Base-by-base conservation (phyloP, 2,888 invertebrate species). In the Protodeltote pygarga region DNA sequence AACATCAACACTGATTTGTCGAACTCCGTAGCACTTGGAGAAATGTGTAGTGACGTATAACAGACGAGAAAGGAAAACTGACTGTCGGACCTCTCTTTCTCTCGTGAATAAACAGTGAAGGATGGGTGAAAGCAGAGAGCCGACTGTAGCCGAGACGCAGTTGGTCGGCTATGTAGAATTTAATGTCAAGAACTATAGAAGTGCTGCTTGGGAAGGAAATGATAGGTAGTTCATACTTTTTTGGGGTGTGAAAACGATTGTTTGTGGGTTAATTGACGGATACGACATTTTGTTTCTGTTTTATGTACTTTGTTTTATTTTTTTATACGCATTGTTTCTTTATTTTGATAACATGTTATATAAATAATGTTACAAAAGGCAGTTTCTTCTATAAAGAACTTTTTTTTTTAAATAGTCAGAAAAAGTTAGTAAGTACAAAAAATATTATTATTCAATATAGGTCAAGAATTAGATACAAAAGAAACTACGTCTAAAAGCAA, bases 41-140 rank as follows among this genome's bases (percentile, higher is more conserved):
- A 91, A 92, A 91, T 89, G 88, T 83, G 79, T 78, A 76, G 75
- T 83, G 88, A 87, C 86, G 89, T 85, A 81, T 66, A 72, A 74
- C 77, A 65, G 52, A 40, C 75, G 85, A 87, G 91, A 91, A 90
- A 90, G 87, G 88, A 89, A 89, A 89, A 87, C 87, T 78, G 75
- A 50, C 68, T 50, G 41, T 68, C 58, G 50, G 51, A 55, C 68
- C 49, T 88, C 90, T 83, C 87, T 75, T 51, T 90, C 82, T 52
- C 75, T 69, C 80, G 8, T 34, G 17, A 59, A 53, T 52, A 25
- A 72, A 71, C 29, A 33, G 81, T 79, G 70, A 81, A 77, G 77
- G 87, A 88, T 67, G 65, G 81, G 71, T 66, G 77, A 79, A 79
- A 80, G n/a, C n/a, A n/a, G n/a, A n/a, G n/a, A n/a, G 77, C 77